A percentile compares a stretch with the other conserved stretches of the same genome.
These are phyloP conservation scores for Sinentomon sp. DNA, from an alignment of 2,888 invertebrate genomes.

Conservation along the genomic window DNA sequence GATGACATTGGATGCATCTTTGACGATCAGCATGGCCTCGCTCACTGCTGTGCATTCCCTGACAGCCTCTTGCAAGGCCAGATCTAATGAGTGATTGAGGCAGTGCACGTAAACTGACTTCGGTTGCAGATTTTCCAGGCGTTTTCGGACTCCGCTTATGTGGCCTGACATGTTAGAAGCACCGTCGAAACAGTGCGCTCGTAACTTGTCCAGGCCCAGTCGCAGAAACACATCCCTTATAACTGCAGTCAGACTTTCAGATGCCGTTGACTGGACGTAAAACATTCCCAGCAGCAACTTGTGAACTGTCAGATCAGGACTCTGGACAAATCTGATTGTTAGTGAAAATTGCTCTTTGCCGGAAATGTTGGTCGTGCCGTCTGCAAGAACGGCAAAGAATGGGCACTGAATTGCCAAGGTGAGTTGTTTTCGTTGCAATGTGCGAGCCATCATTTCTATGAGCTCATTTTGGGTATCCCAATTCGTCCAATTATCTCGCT, in stretches of 20 bases:
- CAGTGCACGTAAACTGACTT: too few relatives aligned
- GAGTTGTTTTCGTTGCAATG: constrained; percentile 2
- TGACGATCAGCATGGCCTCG: constrained; percentile 2
- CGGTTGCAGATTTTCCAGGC: constrained; percentile 1
- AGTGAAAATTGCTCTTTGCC: constrained; percentile 9
- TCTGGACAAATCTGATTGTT: constrained; percentile 2
- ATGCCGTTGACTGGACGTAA: too few relatives aligned
- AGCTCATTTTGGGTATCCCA: constrained; percentile 10
- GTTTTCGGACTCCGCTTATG: constrained; percentile 6
- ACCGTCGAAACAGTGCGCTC: constrained; percentile 8
- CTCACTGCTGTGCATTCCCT: constrained; percentile 5
- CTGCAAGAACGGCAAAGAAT: constrained; percentile 8
- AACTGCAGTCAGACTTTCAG: too few relatives aligned
- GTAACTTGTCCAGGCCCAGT: background rate
- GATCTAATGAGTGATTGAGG: constrained; percentile 7
- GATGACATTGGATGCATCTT: constrained; percentile 5
- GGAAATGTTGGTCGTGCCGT: constrained; percentile 10
- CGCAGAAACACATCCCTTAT: background rate
- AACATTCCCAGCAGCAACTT: background rate
- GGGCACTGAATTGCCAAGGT: too few relatives aligned
- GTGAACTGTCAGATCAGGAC: background rate
- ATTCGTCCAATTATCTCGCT: constrained; percentile 8
- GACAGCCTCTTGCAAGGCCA: constrained; percentile 5
- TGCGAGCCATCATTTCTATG: constrained; percentile 9
- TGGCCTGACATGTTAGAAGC: constrained; percentile 6